Conservation (phyloP, 1,140 invertebrate species). For the Drosophila malerkotliana region DNA sequence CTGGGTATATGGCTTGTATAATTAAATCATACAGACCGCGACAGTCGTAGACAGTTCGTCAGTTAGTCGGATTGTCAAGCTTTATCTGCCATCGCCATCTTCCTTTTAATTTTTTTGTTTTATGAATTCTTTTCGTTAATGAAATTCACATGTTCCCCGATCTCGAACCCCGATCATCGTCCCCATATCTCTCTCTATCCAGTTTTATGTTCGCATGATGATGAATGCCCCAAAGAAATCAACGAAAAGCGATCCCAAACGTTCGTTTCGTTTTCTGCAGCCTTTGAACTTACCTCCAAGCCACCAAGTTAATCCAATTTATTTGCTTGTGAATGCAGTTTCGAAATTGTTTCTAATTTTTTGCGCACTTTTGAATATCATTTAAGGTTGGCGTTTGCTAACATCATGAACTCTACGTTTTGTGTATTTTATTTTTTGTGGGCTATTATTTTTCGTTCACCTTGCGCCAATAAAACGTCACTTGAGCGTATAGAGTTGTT, state of each 20-base stretch:
- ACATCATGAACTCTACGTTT: conserved; percentile 35
- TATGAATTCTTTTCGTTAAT: conserved; percentile 65
- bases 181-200: conserved; percentile 34
- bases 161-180: conserved; percentile 46
- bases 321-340: conserved; percentile 17
- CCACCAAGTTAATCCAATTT: conserved; percentile 41
- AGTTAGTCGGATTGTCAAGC: conserved; percentile 40
- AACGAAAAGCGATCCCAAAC: not conserved
- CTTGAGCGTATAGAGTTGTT: conserved; percentile 59
- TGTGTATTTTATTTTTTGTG: conserved; percentile 15
- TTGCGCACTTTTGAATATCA: conserved; percentile 34
- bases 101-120: conserved; percentile 41
- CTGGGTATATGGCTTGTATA: conserved; percentile 42
- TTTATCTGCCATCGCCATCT: conserved; percentile 64
- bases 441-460: conserved; percentile 44
- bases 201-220: conserved; percentile 46
- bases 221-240: conserved; percentile 57
- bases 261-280: conserved; percentile 26
- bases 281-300: conserved; percentile 43
- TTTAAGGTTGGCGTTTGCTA: conserved; percentile 25
- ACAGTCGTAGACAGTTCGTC: conserved; percentile 48
- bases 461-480: conserved; percentile 80
- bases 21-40: conserved; percentile 48
- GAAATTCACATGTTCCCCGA: conserved; percentile 71
- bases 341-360: not conserved